Evolutionary conservation across 2,888 invertebrate species (phyloP), one percentile per base, ranked within the genome.

Genomic region (Cosmia pyralina): DNA sequence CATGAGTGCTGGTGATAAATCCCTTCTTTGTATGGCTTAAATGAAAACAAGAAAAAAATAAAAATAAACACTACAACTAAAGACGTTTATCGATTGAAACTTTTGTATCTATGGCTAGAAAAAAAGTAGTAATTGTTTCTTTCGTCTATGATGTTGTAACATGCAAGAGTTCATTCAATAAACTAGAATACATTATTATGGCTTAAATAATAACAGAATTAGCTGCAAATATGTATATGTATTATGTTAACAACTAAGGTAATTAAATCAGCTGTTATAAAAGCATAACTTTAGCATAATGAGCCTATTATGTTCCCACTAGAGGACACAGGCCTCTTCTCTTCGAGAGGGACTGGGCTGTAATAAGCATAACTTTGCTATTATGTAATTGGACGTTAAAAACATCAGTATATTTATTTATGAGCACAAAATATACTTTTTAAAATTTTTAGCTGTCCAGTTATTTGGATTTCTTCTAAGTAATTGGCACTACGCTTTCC

Each of bases 111-210:
- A 69, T 66, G 44, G 53, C 6, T 50, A 50, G 41, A 83, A 67
- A 67, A 34, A 13, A 64, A 6, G 22, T 50, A n/a, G 28, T 65
- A 55, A 68, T 65, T 15, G 7, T 60, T 58, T 34, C 15, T 52
- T 66, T 83, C 58, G 66, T 57, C 67, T 71, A 78, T 82, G 62
- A 48, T 46, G 28, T 22, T 28, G 17, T 41, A 34, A 60, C 80
- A 70, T 60, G 84, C 53, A 22, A 70, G 38, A 75, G 84, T 71
- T 81, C 81, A 84, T 71, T 81, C 81, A 84, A 80, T 69, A 71
- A 66, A 84, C 75, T 68, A 50, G 19, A 65, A 57, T 2, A 58
- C 15, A 17, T 60, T 59, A 69, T 62, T 72, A 34, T 34, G 34
- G 81, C 81, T 81, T n/a, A 13, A 78, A 60, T 46, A 38, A 55